Evolutionary conservation across 2,113 vertebrate genomes (phyloP).

Genomic region (Peucedramus taeniatus): DNA sequence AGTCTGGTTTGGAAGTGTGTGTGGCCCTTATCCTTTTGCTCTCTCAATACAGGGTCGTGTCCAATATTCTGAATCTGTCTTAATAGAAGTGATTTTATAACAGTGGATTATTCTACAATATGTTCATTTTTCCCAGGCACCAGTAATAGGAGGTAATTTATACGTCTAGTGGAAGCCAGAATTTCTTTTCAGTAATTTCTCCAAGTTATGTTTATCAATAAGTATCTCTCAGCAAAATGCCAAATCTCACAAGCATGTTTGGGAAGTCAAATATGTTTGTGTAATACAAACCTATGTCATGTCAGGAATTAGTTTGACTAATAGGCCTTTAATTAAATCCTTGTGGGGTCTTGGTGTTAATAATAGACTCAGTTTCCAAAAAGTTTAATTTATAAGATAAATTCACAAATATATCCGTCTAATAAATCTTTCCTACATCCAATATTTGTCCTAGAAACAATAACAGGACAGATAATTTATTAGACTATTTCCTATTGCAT

Average conservation of each 20-base stretch:
- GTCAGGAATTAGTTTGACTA: conserved; percentile 79
- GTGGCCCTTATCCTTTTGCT: neutral
- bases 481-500: conserved; percentile 46
- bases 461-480: conserved; percentile 59
- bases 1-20: neutral
- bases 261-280: conserved; percentile 77
- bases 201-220: conserved; percentile 73
- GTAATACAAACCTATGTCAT: conserved; percentile 77
- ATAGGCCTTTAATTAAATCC: conserved; percentile 80
- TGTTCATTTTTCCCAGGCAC: neutral
- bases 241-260: conserved; percentile 67
- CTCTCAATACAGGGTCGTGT: neutral
- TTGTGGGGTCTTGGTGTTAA: conserved; percentile 77
- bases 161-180: neutral
- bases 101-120: neutral
- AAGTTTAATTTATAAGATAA: conserved; percentile 75
- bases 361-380: conserved; percentile 56
- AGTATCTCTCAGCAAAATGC: conserved; percentile 70
- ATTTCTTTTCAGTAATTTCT: conserved; percentile 66
- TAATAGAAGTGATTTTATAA: neutral
- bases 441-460: conserved; percentile 47
- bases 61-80: neutral
- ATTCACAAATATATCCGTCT: conserved; percentile 56
- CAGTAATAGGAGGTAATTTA: neutral
- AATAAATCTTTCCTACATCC: conserved; percentile 66